A percentile compares a stretch with the other conserved stretches of the same genome.
phyloP scores from a whole-genome alignment of 2,888 invertebrate species.

The Catonia carolina region DNA sequence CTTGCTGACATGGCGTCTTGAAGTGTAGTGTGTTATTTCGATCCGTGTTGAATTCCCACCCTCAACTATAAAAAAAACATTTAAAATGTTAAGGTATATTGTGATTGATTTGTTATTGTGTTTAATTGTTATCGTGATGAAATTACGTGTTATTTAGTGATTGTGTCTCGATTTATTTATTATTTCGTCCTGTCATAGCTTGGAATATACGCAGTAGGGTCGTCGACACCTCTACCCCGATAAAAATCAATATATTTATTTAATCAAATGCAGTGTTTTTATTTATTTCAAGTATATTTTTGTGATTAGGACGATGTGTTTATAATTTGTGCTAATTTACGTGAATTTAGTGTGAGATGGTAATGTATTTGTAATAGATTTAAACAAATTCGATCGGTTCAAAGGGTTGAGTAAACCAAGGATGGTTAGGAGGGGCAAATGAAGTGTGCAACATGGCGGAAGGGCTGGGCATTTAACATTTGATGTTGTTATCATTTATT shows the following conservation, averaged over 20 bases:
- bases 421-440: slow-evolving; percentile 34
- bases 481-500: not conserved
- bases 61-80: slow-evolving; percentile 28
- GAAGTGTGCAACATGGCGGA: slow-evolving; percentile 53
- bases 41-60: slow-evolving; percentile 33
- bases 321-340: not conserved
- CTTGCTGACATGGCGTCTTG: slow-evolving; percentile 49
- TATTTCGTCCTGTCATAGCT: slow-evolving; percentile 7
- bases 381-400: slow-evolving; percentile 23
- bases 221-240: slow-evolving; percentile 31
- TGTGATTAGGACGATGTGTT: not conserved
- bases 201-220: slow-evolving; percentile 32
- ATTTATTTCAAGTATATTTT: not conserved
- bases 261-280: not conserved
- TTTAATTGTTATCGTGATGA: slow-evolving; percentile 4
- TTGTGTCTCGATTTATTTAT: slow-evolving; percentile 7
- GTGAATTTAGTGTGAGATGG: not conserved
- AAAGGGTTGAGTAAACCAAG: slow-evolving; percentile 33
- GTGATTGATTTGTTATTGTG: slow-evolving; percentile 10
- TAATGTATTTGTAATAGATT: not conserved
- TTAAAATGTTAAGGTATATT: slow-evolving; percentile 33
- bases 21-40: slow-evolving; percentile 42
- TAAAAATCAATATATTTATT: slow-evolving; percentile 31
- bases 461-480: slow-evolving; percentile 47
- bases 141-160: slow-evolving; percentile 12